Percentiles rank a stretch among this genome's conserved stretches.
Conservation (phyloP, 2,113 vertebrate species). For the Hystrix cristata region DNA sequence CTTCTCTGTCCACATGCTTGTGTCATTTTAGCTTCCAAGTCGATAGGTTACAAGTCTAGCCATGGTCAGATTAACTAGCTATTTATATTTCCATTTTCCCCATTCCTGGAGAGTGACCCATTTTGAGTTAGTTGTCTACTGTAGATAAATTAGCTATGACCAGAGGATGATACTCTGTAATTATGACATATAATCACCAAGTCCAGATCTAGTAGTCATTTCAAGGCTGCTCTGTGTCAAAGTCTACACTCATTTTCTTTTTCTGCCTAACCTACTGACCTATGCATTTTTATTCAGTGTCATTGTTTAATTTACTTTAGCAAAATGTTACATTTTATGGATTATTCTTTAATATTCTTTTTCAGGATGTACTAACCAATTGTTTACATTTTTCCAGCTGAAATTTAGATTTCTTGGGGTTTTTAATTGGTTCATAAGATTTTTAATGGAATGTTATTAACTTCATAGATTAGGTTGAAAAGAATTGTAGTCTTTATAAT, state of each 20-base stretch:
- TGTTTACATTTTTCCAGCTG: conserved; percentile 33
- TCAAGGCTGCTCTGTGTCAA: not conserved
- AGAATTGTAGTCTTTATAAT: conserved; percentile 31
- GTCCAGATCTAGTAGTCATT: not conserved
- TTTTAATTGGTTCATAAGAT: conserved; percentile 44
- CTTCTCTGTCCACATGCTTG: not conserved
- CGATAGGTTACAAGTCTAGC: not conserved
- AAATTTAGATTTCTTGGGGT: conserved; percentile 28
- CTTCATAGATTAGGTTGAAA: conserved; percentile 21
- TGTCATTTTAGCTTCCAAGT: not conserved
- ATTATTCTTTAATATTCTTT: not conserved
- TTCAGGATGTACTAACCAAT: not conserved
- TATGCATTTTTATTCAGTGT: conserved; percentile 24
- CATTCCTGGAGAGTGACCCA: not conserved
- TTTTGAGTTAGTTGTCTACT: conserved; percentile 47
- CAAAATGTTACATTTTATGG: not conserved
- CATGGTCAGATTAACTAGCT: conserved; percentile 8
- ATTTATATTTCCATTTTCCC: conserved; percentile 48
- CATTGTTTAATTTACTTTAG: conserved; percentile 37
- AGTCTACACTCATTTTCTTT: conserved; percentile 24
- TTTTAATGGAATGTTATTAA: conserved; percentile 41
- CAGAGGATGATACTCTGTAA: not conserved
- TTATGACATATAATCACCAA: not conserved
- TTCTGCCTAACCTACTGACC: not conserved
- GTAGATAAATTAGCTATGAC: conserved; percentile 21